phyloP scores from a whole-genome alignment of 2,113 vertebrate species.

The Gallinago paraguaiae region DNA sequence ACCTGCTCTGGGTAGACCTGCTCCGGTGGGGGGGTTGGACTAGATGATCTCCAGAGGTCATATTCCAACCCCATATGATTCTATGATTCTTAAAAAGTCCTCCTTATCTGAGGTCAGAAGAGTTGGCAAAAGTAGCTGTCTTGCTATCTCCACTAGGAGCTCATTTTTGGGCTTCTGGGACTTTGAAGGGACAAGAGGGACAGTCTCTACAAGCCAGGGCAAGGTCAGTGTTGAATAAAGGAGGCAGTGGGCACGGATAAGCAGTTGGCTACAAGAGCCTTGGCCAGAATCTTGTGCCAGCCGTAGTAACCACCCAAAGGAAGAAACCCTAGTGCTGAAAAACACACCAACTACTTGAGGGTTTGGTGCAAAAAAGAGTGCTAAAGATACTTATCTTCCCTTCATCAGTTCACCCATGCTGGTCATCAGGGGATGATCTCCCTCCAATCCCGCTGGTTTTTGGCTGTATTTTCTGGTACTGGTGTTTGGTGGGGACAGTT shows the following conservation, averaged over 20 bases:
- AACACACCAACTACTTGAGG: background rate
- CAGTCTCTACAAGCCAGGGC: background rate
- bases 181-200: background rate
- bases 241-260: background rate
- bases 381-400: background rate
- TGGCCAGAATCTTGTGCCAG: background rate
- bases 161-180: background rate
- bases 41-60: too few species aligned
- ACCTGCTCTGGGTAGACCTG: too few species aligned
- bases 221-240: background rate
- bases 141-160: background rate
- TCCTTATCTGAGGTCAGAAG: background rate
- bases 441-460: background rate
- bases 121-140: background rate
- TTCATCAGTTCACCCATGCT: background rate
- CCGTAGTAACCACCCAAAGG: background rate
- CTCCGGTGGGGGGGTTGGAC: too few species aligned
- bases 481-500: background rate
- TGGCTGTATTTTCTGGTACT: background rate
- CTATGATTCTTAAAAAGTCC: too few species aligned
- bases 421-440: fast-evolving
- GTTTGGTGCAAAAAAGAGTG: background rate
- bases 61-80: too few species aligned
- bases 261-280: background rate
- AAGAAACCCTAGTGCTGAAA: background rate